Evolutionary conservation across 2,888 invertebrate genomes (phyloP).

Genomic region (Anthophora plumipes): DNA sequence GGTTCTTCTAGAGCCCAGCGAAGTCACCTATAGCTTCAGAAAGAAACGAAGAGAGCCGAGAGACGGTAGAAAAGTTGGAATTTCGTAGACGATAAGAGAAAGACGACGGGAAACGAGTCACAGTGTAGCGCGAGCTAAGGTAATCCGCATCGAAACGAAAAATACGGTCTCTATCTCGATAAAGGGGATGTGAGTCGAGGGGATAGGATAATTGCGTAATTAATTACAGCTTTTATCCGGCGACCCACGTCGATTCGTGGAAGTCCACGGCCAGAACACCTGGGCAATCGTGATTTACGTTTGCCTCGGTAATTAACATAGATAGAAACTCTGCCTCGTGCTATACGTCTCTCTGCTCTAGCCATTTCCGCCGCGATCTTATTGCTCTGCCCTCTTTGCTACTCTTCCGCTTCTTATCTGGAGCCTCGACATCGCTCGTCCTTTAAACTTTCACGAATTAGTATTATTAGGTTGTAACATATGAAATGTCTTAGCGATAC

Average conservation of each 20-base stretch:
- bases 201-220: constrained; percentile 80
- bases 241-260: constrained; percentile 61
- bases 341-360: background rate
- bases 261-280: constrained; percentile 66
- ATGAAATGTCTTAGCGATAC: too few species aligned
- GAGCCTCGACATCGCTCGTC: too few species aligned
- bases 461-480: too few species aligned
- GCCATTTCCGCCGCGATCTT: background rate
- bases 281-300: constrained; percentile 76
- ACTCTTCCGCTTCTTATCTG: background rate
- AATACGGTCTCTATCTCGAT: constrained; percentile 78
- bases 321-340: constrained; percentile 68
- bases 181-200: constrained; percentile 12
- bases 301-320: constrained; percentile 77
- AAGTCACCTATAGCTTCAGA: background rate
- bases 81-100: background rate
- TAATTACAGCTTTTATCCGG: constrained; percentile 80
- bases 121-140: constrained; percentile 55
- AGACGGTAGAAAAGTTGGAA: background rate
- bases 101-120: constrained; percentile 4
- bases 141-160: constrained; percentile 78
- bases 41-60: background rate
- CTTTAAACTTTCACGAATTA: too few species aligned
- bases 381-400: background rate
- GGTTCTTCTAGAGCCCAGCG: background rate